A percentile compares a stretch with the other conserved stretches of the same genome.
These are phyloP conservation scores for Bryconaethiops microstoma DNA, from an alignment of 2,797 vertebrate genomes.

Conservation along the genomic window DNA sequence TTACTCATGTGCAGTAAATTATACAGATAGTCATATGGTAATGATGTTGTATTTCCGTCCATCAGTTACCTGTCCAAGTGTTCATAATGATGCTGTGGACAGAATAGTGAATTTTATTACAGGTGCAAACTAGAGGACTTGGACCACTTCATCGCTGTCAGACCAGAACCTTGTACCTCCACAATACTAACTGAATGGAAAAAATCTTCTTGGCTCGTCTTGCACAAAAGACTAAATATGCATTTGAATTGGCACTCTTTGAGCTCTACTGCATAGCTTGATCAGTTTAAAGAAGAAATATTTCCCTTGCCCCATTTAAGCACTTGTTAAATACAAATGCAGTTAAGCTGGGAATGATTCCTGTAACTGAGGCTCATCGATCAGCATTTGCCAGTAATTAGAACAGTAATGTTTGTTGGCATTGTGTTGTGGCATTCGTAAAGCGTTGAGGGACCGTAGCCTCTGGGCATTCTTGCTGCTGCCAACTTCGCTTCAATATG, in stretches of 20 bases:
- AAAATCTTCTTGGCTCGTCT: too few relatives aligned
- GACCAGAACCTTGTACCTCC: too few relatives aligned
- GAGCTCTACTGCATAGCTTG: background rate
- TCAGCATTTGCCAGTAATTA: conserved; percentile 46
- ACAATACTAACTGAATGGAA: too few relatives aligned
- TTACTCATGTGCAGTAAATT: too few relatives aligned
- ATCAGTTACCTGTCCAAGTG: background rate
- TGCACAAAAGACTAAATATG: background rate
- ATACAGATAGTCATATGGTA: too few relatives aligned
- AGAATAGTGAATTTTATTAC: background rate
- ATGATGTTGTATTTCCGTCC: background rate
- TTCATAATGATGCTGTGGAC: background rate
- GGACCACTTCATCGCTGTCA: too few relatives aligned
- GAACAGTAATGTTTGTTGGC: conserved; percentile 45
- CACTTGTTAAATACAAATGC: background rate
- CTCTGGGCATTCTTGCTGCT: conserved; percentile 19
- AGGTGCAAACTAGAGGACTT: background rate
- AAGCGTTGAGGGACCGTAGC: background rate
- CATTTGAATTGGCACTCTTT: background rate
- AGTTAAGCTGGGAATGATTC: conserved; percentile 44
- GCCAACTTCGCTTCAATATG: conserved; percentile 21
- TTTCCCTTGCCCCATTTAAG: conserved; percentile 20
- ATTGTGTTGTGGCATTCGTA: conserved; percentile 36
- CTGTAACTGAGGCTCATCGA: conserved; percentile 44
- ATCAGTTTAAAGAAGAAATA: conserved; percentile 11